Evolutionary conservation across 2,888 invertebrate species (phyloP), one percentile per base, ranked within the genome.

Genomic region (Strigamia crassipes): DNA sequence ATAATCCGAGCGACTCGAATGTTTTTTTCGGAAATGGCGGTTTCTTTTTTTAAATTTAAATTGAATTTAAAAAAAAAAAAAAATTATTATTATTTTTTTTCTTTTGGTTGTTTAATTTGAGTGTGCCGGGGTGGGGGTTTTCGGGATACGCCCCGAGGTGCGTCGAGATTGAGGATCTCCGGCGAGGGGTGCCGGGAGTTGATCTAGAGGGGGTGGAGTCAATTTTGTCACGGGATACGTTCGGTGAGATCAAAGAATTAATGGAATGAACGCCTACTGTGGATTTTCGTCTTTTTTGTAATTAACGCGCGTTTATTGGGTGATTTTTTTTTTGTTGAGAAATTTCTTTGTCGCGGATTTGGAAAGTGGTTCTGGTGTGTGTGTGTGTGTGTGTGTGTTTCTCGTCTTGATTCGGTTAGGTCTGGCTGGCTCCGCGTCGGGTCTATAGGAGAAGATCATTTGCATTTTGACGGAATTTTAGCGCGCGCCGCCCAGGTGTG

Each of bases 381-480:
- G n/a, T n/a, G n/a, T n/a, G n/a, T 8, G 41, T 8, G 5, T 41
- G 13, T 46, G 9, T n/a, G 51, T n/a, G 0, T 5, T 42, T 42
- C 46, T 56, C 18, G 27, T 13, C 23, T 73, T 27, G 27, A 10
- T 73, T 73, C 73, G 73, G 23, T 73, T 73, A 23, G 27, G 2
- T 27, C 31, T 31, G 23, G 27, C 31, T 31, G 23, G 27, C 13
- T 73, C 15, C 1, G 15, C 27, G 27, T 27, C 4, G 23, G 21
- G 66, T 66, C 73, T n/a, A 31, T 73, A 66, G 73, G 31, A 31
- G n/a, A 73, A 27, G 73, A 31, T 73, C 27, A 73, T 73, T 73
- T 73, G 73, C 73, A 73, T 73, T 73, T 73, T 73, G 73, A 73
- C 27, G 73, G 73, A 73, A 73, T 73, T 73, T 73, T 31, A n/a